phyloP scores from a whole-genome alignment of 2,113 vertebrate species.

The Engraulis encrasicolus region DNA sequence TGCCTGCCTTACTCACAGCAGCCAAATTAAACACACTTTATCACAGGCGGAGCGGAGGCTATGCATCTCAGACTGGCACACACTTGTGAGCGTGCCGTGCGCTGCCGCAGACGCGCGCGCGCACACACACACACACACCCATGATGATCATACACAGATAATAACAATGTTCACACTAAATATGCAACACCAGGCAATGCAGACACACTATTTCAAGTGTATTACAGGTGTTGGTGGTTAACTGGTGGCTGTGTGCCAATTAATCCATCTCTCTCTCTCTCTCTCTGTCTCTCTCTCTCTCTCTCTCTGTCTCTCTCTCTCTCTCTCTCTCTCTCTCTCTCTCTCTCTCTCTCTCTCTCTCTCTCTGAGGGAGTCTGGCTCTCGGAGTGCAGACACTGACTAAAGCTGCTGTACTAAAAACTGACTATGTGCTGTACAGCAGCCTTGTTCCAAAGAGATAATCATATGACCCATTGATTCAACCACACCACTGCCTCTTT shows the following conservation, averaged over 20 bases:
- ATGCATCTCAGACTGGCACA: background rate
- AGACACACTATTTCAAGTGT: background rate
- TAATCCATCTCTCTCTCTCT: background rate
- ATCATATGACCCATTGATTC: too few species aligned
- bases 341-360: background rate
- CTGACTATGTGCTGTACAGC: too few species aligned
- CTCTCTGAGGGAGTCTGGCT: too few species aligned
- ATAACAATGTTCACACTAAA: too few species aligned
- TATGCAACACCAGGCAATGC: background rate
- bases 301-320: background rate
- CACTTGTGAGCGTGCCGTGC: background rate
- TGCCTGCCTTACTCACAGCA: constrained; percentile 20
- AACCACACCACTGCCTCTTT: too few species aligned
- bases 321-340: background rate
- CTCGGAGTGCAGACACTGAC: too few species aligned
- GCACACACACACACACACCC: too few species aligned
- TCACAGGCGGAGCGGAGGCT: background rate
- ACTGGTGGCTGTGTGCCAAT: background rate
- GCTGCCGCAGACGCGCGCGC: background rate
- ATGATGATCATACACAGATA: too few species aligned
- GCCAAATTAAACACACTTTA: background rate
- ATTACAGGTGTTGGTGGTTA: background rate
- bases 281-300: too few species aligned
- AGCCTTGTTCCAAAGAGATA: too few species aligned
- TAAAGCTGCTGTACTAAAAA: too few species aligned